Evolutionary conservation across 2,888 invertebrate genomes (phyloP), one percentile per base, ranked within the genome.

Genomic region (Meiosimyza platycephala): DNA sequence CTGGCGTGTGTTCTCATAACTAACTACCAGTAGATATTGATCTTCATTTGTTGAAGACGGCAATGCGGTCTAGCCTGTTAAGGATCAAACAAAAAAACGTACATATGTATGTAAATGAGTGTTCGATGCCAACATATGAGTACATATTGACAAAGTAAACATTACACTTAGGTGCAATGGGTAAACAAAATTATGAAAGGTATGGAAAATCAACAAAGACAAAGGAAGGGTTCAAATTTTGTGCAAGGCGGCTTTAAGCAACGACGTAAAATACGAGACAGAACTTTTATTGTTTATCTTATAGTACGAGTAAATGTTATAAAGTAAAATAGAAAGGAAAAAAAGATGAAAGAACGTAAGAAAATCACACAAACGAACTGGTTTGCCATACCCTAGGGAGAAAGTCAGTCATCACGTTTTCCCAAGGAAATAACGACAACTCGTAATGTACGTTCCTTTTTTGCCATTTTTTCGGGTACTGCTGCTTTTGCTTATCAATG

Each of bases 401-500:
- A 52, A 48, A 52, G n/a, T 22, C 54, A 33, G 54, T 22, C 54
- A 33, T 40, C 47, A 62, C 54, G 62, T 52, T 33, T 52, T 18
- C 33, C 33, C 12, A 62, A 33, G 62, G 28, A 13, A 57, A 40
- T n/a, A 18, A 57, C 18, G 28, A 18, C 18, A 57, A 6, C 55
- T 55, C 67, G 47, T 55, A 69, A 64, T 33, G 69, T 28, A 51
- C 47, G 13, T 33, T 60, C 52, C 33, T 6, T 51, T 47, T 12
- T 57, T 12, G 55, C 55, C 28, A 9, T 60, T 60, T 48, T 50
- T 66, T 22, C 18, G 64, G 50, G 22, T 50, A 47, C 33, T 66
- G 55, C n/a, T 55, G 18, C 22, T 54, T 6, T 15, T 9, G 48
- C 50, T 54, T 71, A 71, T 71, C 71, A 55, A 13, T 54, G 54